Evolutionary conservation across 2,888 invertebrate species (phyloP).

Genomic region (Euclidia mi): DNA sequence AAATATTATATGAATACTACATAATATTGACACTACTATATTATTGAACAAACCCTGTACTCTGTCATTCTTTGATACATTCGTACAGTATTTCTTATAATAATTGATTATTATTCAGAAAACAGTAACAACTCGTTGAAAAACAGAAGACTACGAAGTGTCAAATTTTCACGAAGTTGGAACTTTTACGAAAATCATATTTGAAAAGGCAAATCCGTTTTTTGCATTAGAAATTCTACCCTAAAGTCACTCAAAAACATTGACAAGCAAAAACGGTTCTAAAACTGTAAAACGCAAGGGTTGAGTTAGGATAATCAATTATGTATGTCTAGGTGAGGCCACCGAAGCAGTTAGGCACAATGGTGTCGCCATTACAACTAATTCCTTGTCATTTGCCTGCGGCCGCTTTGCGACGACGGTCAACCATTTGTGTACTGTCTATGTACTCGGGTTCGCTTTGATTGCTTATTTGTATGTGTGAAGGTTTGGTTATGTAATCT

Average conservation of each 20-base stretch:
- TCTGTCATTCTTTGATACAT: too few relatives aligned
- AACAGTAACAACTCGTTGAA: too few relatives aligned
- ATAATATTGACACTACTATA: too few relatives aligned
- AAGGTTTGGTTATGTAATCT: constrained; percentile 15
- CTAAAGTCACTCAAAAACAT: constrained; percentile 1
- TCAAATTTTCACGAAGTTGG: too few relatives aligned
- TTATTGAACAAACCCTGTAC: too few relatives aligned
- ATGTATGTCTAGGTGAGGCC: constrained; percentile 82
- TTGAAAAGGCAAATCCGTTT: too few relatives aligned
- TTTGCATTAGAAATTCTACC: background rate
- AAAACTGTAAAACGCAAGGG: constrained; percentile 62
- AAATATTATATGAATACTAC: too few relatives aligned
- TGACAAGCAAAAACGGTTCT: constrained; percentile 19
- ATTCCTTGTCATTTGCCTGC: constrained; percentile 89
- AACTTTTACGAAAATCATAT: too few relatives aligned
- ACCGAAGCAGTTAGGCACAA: constrained; percentile 84
- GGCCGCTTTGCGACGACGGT: constrained; percentile 75
- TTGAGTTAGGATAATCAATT: constrained; percentile 81
- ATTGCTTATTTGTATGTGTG: constrained; percentile 33
- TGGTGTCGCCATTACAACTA: constrained; percentile 89
- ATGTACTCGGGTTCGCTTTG: constrained; percentile 42
- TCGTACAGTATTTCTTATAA: too few relatives aligned
- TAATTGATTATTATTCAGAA: too few relatives aligned
- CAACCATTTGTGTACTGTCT: constrained; percentile 69
- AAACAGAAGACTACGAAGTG: too few relatives aligned